Base-by-base conservation (phyloP, 1,140 invertebrate species). In the Meloidogyne floridensis region DNA sequence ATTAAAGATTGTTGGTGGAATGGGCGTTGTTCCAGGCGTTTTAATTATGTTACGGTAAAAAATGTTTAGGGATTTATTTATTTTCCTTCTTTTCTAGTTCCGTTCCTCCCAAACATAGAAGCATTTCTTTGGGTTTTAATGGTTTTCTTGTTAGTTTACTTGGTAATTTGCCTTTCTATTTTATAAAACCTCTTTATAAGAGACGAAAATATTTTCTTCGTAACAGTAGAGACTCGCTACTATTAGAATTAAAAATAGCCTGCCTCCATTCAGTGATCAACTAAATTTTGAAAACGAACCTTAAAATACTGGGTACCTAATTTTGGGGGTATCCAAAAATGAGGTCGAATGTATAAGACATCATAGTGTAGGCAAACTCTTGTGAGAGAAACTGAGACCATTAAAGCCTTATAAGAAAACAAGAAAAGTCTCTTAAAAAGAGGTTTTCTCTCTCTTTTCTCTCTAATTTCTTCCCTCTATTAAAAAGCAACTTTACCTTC, bases 401-500 rank as follows among this genome's bases (percentile, higher is more conserved):
- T 32, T 32, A 32, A 32, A 32, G 32, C 32, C 32, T 32, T 32
- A 32, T 32, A 32, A 32, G 32, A 32, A 32, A 32, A 47, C 7
- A 47, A 47, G 7, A 47, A 47, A 47, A 47, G 47, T 47, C 7
- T 47, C 47, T 47, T 47, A 47, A 4, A 47, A 47, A 15, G 13
- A 80, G 15, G 70, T 86, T 32, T 32, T 54, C 42, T 10, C 81
- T 85, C 83, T 20, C 74, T 87, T 89, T 43, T 32, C 10, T 72
- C 18, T 18, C 32, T 18, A 18, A 78, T 51, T 32, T 11, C 20
- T 18, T 3, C 10, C 15, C 20, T 87, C n/a, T 13, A 7, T 20
- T 73, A 42, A 80, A 20, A n/a, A 81, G 82, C 82, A 9, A 90
- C 90, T 10, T 86, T 91, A 7, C 91, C 91, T 6, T 91, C 90